Conservation (phyloP, 2,113 vertebrate species). For the Silurus asotus region DNA sequence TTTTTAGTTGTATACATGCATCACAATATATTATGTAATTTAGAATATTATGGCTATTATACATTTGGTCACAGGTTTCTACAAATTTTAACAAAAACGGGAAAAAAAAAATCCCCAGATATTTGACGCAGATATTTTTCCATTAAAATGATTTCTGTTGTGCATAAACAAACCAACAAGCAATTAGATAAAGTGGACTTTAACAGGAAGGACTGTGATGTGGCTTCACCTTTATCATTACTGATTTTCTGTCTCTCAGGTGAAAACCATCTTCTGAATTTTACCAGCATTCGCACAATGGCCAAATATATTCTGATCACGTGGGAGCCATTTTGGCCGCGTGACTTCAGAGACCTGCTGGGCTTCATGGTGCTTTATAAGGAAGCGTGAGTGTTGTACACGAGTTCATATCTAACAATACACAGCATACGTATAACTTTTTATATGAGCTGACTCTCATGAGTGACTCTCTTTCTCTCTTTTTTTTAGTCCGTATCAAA, state of each 20-base stretch:
- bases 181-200: no score
- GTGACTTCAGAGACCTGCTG: slow-evolving; percentile 90
- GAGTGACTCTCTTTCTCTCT: background rate
- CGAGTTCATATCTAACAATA: background rate
- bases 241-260: slow-evolving; percentile 66
- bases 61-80: background rate
- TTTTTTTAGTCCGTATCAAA: slow-evolving; percentile 82
- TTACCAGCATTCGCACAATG: slow-evolving; percentile 78
- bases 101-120: background rate
- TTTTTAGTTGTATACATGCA: background rate
- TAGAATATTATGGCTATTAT: background rate
- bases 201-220: background rate
- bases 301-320: slow-evolving; percentile 86
- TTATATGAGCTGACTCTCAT: background rate
- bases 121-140: background rate
- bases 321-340: slow-evolving; percentile 93
- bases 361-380: slow-evolving; percentile 98
- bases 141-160: background rate
- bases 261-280: slow-evolving; percentile 87
- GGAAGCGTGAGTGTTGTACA: slow-evolving; percentile 84
- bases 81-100: background rate
- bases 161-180: background rate
- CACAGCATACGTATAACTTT: background rate
- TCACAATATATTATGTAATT: background rate
- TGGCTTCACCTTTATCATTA: background rate